A percentile compares a stretch with the other conserved stretches of the same genome.
Evolutionary conservation across 2,888 invertebrate genomes (phyloP).

Genomic region (Dynastes tityus): DNA sequence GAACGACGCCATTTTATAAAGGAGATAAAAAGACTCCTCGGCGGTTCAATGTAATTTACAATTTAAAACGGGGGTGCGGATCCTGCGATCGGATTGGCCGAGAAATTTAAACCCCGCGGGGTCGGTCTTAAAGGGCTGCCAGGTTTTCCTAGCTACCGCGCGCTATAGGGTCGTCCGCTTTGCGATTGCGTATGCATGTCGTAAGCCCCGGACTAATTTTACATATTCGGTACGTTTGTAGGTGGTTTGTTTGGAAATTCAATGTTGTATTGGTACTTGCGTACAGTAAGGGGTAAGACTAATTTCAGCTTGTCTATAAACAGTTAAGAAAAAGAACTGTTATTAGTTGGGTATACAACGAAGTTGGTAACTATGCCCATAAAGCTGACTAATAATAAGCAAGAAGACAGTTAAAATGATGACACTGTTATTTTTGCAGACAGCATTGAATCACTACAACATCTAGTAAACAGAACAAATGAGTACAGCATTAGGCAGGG

Average conservation of each 20-base stretch:
- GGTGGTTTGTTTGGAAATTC: too few relatives aligned
- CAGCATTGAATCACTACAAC: too few relatives aligned
- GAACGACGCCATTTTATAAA: conserved; percentile 42
- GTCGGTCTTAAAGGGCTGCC: conserved; percentile 23
- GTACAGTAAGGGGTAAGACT: background rate
- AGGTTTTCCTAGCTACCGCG: background rate
- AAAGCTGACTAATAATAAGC: background rate
- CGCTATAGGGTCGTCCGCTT: conserved; percentile 9
- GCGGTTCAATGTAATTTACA: conserved; percentile 35
- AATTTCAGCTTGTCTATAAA: background rate
- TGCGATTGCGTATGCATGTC: conserved; percentile 33
- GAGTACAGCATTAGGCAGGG: too few relatives aligned
- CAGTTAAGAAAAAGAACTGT: too few relatives aligned
- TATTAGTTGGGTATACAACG: too few relatives aligned
- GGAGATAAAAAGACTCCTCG: conserved; percentile 35
- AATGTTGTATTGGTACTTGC: background rate
- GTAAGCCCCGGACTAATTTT: background rate
- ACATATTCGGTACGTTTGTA: background rate
- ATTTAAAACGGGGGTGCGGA: conserved; percentile 38
- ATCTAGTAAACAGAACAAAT: too few relatives aligned
- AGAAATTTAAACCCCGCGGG: conserved; percentile 36
- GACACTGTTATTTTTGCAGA: too few relatives aligned
- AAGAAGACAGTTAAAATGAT: too few relatives aligned
- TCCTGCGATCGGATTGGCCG: conserved; percentile 25
- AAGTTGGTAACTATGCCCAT: too few relatives aligned